phyloP scores from a whole-genome alignment of 53 echinoderm and acorn worm species.

The Astropecten irregularis region DNA sequence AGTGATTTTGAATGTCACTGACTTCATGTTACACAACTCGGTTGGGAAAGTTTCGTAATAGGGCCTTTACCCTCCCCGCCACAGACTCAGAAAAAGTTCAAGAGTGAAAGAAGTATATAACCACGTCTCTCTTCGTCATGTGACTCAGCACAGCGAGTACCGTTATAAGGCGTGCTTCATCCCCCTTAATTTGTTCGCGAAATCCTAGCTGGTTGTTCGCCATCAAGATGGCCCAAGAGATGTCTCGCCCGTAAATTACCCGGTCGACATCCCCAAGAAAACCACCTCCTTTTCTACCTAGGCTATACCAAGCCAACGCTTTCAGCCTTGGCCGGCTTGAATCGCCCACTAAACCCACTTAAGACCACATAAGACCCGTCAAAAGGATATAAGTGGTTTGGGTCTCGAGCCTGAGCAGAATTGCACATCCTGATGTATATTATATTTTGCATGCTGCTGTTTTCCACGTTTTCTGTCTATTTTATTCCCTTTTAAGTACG shows the following conservation, averaged over 20 bases:
- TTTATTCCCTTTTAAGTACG: no score
- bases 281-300: background rate
- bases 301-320: no score
- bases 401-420: background rate
- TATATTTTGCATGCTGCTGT: no score
- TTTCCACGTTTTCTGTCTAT: no score
- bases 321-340: no score
- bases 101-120: no score
- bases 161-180: background rate
- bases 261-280: background rate
- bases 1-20: no score
- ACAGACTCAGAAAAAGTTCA: no score
- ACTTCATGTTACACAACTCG: no score
- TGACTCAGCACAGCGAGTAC: conserved; percentile 50
- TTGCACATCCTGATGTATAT: background rate
- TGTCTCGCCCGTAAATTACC: conserved; percentile 30
- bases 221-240: conserved; percentile 27
- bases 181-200: conserved; percentile 32
- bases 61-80: no score
- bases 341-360: conserved; percentile 43
- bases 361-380: conserved; percentile 29
- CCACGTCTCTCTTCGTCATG: background rate
- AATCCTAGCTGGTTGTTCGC: background rate
- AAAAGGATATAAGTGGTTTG: conserved; percentile 25
- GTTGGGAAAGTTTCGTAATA: no score